A percentile compares a stretch with the other conserved stretches of the same genome.
Conservation (phyloP, 1,140 invertebrate species). For the Metaphire vulgaris region DNA sequence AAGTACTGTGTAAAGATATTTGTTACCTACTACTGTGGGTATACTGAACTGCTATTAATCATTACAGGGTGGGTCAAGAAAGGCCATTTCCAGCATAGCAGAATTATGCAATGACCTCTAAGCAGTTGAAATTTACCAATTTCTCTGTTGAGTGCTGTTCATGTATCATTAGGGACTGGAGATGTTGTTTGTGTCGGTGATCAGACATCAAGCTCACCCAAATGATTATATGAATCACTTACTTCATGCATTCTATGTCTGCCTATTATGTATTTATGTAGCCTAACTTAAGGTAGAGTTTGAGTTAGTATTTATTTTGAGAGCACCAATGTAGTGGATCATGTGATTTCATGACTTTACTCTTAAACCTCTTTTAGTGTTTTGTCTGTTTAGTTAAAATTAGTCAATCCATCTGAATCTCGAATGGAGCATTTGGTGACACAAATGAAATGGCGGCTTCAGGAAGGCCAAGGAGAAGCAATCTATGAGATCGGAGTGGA, state of each 20-base stretch:
- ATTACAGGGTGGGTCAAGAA: no score
- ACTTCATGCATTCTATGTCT: background rate
- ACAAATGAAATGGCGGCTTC: slow-evolving; percentile 56
- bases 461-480: slow-evolving; percentile 68
- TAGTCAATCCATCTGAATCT: slow-evolving; percentile 50
- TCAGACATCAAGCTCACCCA: no score
- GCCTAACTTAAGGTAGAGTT: background rate
- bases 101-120: no score
- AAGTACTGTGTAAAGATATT: no score
- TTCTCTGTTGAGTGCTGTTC: no score
- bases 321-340: background rate
- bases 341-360: background rate
- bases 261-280: background rate
- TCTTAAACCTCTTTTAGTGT: slow-evolving; percentile 7
- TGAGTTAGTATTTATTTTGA: background rate
- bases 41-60: no score
- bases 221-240: no score
- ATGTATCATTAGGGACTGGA: no score
- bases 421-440: slow-evolving; percentile 55
- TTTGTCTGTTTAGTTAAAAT: slow-evolving; percentile 44
- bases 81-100: no score
- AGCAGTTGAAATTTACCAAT: no score
- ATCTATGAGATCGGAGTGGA: slow-evolving; percentile 95
- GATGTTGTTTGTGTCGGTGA: no score
- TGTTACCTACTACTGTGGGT: no score